A percentile compares a stretch with the other conserved stretches of the same genome.
These are phyloP conservation scores for Dicrostonyx torquatus DNA, from an alignment of 2,797 vertebrate species.

Conservation along the genomic window DNA sequence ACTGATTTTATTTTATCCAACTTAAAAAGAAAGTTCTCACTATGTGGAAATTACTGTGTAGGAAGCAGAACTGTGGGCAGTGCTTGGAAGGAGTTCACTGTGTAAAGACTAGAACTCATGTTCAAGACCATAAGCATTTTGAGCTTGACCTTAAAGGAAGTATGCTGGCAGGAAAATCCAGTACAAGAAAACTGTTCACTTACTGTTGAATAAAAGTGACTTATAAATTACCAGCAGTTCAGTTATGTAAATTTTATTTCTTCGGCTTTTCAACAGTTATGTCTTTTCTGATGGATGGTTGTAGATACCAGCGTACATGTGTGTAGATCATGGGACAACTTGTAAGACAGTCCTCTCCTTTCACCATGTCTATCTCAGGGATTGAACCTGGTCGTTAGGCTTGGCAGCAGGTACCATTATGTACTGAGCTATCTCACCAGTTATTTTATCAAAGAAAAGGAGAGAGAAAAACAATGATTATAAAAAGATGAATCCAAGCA, in stretches of 20 bases:
- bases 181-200: not conserved
- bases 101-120: not conserved
- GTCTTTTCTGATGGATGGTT: not conserved
- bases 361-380: not conserved
- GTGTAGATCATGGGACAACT: not conserved
- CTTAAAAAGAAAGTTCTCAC: not conserved
- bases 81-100: not conserved
- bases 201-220: not conserved
- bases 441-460: not conserved
- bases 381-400: not conserved
- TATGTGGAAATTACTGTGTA: rapidly evolving
- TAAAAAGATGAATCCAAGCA: not conserved
- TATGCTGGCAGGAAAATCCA: not conserved
- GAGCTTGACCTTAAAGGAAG: not conserved
- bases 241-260: not conserved
- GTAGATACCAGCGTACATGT: not conserved
- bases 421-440: not conserved
- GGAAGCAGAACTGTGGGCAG: not conserved
- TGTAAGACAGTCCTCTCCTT: not conserved
- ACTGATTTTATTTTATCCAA: slow-evolving; percentile 10
- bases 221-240: not conserved
- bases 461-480: too few relatives aligned
- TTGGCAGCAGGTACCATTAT: too few relatives aligned
- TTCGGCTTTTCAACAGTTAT: not conserved
- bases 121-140: not conserved